Base-by-base conservation (phyloP, 2,888 invertebrate species). In the Heteromurus nitidus region DNA sequence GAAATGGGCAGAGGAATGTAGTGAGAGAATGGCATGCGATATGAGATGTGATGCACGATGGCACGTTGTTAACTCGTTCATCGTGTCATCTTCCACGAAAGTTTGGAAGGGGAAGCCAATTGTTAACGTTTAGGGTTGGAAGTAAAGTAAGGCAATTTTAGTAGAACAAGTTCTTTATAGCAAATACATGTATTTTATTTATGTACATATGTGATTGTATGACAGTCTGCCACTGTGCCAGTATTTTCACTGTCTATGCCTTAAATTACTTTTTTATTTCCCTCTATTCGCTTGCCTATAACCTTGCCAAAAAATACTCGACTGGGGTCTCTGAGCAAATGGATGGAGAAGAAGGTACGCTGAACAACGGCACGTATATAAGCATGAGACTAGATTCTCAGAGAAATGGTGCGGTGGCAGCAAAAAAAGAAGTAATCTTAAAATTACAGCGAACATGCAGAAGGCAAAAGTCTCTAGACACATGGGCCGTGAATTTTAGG, bases 401-500 rank as follows among this genome's bases (percentile, higher is more conserved):
- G 13, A 36, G 36, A 13, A 5, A 13, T 36, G 36, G 7, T 36
- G 36, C 36, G 47, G 11, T 47, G 11, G 47, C 50, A 11, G 58
- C 58, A 18, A 58, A 24, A 22, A 24, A 62, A 62, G 31, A 62
- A 62, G 31, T 31, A 62, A 62, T 62, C 62, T 62, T 18, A 31
- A 20, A 62, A n/a, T 62, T 62, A 62, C 31, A 16, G n/a, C 20
- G 31, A 18, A 16, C 55, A 16, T 47, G 20, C 47, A 18, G 18
- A 16, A 55, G 20, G 62, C 62, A 30, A 62, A 60, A 55, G 24
- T 58, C 70, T 58, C 42, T 58, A 69, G 62, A 64, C 77, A 77
- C 77, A 77, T 77, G 70, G 65, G 72, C 72, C 70, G 64, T 72
- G 64, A 79, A 70, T 77, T 79, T 79, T 79, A 72, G 79, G 79